A percentile compares a stretch with the other conserved stretches of the same genome.
Evolutionary conservation across 2,797 vertebrate species (phyloP).

Genomic region (Okamejei kenojei): DNA sequence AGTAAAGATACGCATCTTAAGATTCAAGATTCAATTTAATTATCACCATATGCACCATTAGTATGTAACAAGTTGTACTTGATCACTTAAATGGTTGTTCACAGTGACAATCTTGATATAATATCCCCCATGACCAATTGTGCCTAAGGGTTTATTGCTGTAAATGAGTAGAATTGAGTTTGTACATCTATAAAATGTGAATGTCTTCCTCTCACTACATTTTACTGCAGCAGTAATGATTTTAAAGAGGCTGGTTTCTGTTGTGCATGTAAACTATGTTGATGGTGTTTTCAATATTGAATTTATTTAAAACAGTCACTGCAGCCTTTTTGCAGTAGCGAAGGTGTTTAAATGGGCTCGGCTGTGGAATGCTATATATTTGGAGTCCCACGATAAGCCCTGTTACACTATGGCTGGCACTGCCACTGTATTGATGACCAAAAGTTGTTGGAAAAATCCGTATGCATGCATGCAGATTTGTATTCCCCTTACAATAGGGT

Average conservation of each 20-base stretch:
- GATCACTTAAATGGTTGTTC: neutral
- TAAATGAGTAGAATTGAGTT: neutral
- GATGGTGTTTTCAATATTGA: neutral
- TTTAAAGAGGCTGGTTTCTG: neutral
- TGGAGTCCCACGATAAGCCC: neutral
- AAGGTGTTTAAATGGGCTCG: neutral
- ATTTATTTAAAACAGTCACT: neutral
- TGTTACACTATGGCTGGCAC: neutral
- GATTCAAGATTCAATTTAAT: too few species aligned
- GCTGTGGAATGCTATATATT: neutral
- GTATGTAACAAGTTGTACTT: neutral
- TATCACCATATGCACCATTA: neutral
- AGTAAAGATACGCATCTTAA: neutral
- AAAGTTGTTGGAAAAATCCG: neutral
- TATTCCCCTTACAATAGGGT: neutral
- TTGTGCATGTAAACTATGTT: neutral
- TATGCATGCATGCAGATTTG: neutral
- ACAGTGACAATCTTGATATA: neutral
- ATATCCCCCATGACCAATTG: neutral
- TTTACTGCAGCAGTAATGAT: neutral
- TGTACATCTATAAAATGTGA: neutral
- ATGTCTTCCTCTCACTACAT: neutral
- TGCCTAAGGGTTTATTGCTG: neutral
- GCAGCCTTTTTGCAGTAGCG: neutral
- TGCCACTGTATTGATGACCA: neutral